Base-by-base conservation (phyloP, 2,797 vertebrate genomes). In the Falco naumanni region DNA sequence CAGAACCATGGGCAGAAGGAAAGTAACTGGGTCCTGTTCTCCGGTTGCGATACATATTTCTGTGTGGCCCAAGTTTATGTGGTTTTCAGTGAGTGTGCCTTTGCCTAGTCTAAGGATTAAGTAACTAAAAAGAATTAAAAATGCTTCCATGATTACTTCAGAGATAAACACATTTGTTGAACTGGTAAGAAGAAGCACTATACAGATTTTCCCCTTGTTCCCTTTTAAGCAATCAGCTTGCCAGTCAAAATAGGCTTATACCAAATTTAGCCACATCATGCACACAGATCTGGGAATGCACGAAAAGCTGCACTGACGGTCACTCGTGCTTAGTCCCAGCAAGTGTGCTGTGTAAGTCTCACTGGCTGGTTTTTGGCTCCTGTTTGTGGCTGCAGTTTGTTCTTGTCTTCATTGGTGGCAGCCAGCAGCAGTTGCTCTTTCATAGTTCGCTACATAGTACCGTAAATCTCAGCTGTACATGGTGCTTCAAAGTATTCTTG, bases 251-350 rank as follows among this genome's bases (percentile, higher is more conserved):
- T 16, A 76, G 87, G 59, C 65, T 85, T 51, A 54, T 16, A n/a
- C 65, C 68, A 68, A 68, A 78, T 84, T 75, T 68, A 89, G 84
- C 79, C 13, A 8, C 22, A 1, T 51, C 0, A 3, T 10, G 1
- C 1, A 0, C n/a, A 16, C 0, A 0, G 71, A 7, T 60, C 22
- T 47, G 68, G 54, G 69, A 45, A 3, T 4, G 13, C 68, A 51
- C 80, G 48, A 47, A 22, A 20, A 85, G 47, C 41, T 74, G 16
- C 6, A 0, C 41, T 53, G 84, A 5, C 1, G 1, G 37, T 19
- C 25, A 25, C 24, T 22, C 26, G 31, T 2, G 0, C 21, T 50
- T n/a, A 21, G 80, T 90, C 59, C 43, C 79, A 29, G 26, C 39
- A 28, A 7, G 54, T 13, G 22, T n/a, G 37, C 51, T 45, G 28